Evolutionary conservation across 2,113 vertebrate species (phyloP).

Genomic region (Myotis davidii): DNA sequence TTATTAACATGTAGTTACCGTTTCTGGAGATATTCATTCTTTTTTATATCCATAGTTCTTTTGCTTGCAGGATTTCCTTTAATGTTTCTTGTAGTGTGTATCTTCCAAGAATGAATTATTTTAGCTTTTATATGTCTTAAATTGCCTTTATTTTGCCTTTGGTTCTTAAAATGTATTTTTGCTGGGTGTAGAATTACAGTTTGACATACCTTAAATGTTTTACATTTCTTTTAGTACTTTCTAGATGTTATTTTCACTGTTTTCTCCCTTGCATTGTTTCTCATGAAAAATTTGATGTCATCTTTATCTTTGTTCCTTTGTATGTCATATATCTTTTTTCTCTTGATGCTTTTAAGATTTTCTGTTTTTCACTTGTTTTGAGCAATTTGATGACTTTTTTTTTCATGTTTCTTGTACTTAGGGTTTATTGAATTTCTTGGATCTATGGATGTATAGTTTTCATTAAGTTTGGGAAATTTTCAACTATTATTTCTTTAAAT

Average conservation of each 20-base stretch:
- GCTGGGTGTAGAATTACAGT: not conserved
- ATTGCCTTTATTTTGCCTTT: not conserved
- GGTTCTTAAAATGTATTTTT: not conserved
- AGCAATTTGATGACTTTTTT: not conserved
- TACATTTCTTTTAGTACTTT: not conserved
- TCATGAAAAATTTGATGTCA: not conserved
- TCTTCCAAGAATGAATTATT: not conserved
- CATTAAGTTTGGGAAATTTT: not conserved
- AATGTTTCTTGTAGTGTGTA: not conserved
- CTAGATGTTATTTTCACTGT: not conserved
- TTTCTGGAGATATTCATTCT: not conserved
- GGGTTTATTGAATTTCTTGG: not conserved
- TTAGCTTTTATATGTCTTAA: not conserved
- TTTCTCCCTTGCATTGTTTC: not conserved
- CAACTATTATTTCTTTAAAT: not conserved
- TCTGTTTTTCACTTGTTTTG: not conserved
- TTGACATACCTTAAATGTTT: not conserved
- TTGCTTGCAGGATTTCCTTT: constrained; percentile 5
- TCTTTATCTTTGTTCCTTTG: not conserved
- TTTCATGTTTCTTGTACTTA: not conserved
- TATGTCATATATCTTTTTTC: not conserved
- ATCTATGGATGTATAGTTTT: not conserved
- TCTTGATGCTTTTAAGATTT: not conserved
- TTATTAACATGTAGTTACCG: not conserved
- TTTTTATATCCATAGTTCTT: not conserved